Conservation (phyloP, 2,113 vertebrate genomes). For the Lontra canadensis region DNA sequence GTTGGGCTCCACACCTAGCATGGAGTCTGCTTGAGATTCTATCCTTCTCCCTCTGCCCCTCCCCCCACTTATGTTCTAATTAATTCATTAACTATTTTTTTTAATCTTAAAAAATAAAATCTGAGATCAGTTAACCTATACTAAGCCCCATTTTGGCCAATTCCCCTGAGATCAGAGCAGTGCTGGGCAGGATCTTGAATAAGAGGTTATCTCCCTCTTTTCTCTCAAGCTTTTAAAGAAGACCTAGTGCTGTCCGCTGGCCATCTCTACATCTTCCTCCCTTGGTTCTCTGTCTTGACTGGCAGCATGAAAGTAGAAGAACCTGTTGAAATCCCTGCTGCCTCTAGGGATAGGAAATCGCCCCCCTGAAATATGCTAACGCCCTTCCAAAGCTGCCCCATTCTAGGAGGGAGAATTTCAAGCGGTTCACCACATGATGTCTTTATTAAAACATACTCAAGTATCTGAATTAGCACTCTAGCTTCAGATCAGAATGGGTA, state of each 20-base stretch:
- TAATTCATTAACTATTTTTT: too few species aligned
- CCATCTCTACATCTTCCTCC: neutral
- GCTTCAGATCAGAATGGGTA: neutral
- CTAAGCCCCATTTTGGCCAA: neutral
- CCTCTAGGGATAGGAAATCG: neutral
- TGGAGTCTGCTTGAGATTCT: neutral
- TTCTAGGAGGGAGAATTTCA: neutral
- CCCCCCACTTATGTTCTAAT: neutral
- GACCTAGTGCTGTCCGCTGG: accelerated
- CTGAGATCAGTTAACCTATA: neutral
- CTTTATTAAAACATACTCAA: neutral
- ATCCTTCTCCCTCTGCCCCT: neutral
- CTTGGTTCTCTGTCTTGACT: neutral
- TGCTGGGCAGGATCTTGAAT: neutral
- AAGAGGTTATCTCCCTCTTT: neutral
- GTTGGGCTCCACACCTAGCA: neutral
- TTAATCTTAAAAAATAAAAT: neutral
- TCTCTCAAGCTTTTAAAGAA: neutral
- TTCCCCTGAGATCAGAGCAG: neutral
- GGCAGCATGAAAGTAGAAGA: neutral
- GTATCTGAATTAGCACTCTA: neutral
- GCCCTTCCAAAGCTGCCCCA: neutral
- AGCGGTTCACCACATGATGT: neutral
- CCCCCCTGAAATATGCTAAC: neutral
- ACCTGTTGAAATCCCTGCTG: neutral